Conservation (phyloP, 2,888 invertebrate species). For the Cephus runcator region DNA sequence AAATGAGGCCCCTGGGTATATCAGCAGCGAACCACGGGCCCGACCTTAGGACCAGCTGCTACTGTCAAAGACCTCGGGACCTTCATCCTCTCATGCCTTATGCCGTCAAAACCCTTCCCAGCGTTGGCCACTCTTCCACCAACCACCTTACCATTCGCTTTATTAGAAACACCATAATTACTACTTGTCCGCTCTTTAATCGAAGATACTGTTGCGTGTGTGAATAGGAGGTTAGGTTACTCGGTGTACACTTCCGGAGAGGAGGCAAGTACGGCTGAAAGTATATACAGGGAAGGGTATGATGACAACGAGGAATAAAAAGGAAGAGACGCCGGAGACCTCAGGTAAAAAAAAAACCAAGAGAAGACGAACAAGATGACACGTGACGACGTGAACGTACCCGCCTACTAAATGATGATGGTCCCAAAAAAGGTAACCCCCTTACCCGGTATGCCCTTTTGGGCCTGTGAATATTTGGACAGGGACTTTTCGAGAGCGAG, state of each 20-base stretch:
- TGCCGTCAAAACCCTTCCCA: background rate
- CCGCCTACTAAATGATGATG: background rate
- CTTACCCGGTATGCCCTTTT: background rate
- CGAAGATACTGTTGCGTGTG: background rate
- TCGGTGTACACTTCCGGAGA: background rate
- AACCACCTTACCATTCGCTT: background rate
- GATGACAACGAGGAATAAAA: background rate
- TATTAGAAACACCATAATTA: background rate
- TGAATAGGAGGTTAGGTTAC: background rate
- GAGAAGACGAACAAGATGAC: background rate
- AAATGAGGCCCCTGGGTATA: background rate
- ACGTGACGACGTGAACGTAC: background rate
- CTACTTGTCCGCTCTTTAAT: background rate
- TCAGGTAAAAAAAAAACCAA: background rate
- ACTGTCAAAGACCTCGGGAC: slow-evolving; percentile 11
- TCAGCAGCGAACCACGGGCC: background rate
- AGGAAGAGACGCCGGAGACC: background rate
- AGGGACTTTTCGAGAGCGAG: background rate
- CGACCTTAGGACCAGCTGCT: slow-evolving; percentile 11
- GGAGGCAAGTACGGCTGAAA: background rate
- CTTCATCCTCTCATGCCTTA: slow-evolving; percentile 1
- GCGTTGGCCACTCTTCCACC: background rate
- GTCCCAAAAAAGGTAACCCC: background rate
- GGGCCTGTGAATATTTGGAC: background rate
- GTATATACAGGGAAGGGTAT: background rate